phyloP scores from a whole-genome alignment of 2,797 vertebrate genomes.

The Potorous gilbertii region DNA sequence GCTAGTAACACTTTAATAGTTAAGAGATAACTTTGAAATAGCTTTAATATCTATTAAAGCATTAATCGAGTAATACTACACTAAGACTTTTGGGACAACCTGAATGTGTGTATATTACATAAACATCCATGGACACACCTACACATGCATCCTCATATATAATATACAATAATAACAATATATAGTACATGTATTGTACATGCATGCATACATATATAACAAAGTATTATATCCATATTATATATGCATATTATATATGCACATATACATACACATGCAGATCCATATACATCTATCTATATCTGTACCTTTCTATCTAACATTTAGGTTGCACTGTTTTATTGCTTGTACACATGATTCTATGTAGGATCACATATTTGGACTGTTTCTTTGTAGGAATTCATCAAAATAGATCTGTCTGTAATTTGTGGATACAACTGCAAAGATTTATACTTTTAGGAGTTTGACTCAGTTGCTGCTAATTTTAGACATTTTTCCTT shows the following conservation, averaged over 20 bases:
- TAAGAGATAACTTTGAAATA: too few species aligned
- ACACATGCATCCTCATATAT: background rate
- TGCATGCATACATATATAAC: too few species aligned
- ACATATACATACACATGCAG: too few species aligned
- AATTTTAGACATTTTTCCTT: slow-evolving; percentile 59
- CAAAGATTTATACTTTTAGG: slow-evolving; percentile 43
- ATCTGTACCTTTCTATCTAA: too few species aligned
- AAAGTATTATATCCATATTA: background rate
- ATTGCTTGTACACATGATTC: background rate
- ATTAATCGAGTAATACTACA: background rate
- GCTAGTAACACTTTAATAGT: background rate
- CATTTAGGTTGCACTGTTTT: background rate
- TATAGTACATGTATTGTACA: too few species aligned
- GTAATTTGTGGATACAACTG: slow-evolving; percentile 64
- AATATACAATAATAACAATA: background rate
- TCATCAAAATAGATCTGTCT: slow-evolving; percentile 39
- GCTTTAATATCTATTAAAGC: too few species aligned
- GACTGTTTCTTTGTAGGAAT: slow-evolving; percentile 28
- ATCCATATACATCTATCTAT: background rate
- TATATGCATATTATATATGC: background rate
- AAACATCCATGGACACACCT: background rate
- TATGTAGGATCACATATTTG: slow-evolving; percentile 21
- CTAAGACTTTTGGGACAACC: background rate
- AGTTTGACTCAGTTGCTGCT: slow-evolving; percentile 55
- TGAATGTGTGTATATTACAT: too few species aligned